Evolutionary conservation across 1,140 invertebrate genomes (phyloP), one percentile per base, ranked within the genome.

Genomic region (Halotydeus destructor): DNA sequence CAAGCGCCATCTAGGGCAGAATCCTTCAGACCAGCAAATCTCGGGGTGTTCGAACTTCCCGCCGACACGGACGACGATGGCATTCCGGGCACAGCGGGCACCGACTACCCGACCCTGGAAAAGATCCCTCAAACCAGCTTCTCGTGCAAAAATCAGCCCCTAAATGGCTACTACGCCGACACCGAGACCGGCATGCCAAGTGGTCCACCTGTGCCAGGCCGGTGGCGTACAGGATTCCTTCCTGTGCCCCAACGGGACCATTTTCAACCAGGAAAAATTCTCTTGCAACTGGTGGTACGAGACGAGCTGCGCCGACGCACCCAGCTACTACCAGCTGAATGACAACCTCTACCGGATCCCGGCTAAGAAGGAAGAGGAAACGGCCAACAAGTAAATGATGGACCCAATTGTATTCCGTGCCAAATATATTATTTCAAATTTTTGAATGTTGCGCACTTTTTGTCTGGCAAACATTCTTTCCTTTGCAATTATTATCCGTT

Each of bases 131-230:
- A 45, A 31, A 61, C 60, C 1, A 50, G 48, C 25, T 61, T 60
- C 50, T 46, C 49, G 12, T 61, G 59, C 34, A 19, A 19, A 6
- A 41, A 51, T 37, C 51, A 53, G 36, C 48, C 50, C 14, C 34
- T 46, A 12, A 54, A 52, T 27, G 55, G 55, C 5, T 54, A 57
- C 32, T 61, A 60, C 35, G 59, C 56, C 21, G 59, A 61, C 44
- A 43, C 52, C 8, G 78, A 82, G 60, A 79, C 78, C 43, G 77
- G n/a, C 76, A 38, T 83, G 78, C 52, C 79, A 85, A 67, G 78
- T 70, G 1, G 74, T 74, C 49, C 66, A 71, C 52, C 64, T 75
- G 2, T 75, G 73, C 50, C 60, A 67, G 45, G 40, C 44, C 25
- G 59, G 57, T 25, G 60, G 61, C 1, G 59, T 51, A 16, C 52